Conservation (phyloP, 1,140 invertebrate species). For the Bathynomus jamesi region DNA sequence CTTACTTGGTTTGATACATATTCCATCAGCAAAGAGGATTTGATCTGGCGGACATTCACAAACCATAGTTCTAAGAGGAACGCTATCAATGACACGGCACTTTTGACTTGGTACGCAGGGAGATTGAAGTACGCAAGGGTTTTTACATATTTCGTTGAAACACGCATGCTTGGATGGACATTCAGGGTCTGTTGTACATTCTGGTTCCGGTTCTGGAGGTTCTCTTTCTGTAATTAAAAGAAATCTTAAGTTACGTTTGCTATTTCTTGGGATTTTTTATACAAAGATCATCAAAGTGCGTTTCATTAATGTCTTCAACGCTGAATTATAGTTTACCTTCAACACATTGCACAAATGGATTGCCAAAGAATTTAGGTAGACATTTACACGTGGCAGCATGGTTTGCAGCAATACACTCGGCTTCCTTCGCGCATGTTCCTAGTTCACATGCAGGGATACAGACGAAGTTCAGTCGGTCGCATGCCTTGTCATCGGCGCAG, state of each 20-base stretch:
- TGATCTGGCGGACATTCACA: slow-evolving; percentile 40
- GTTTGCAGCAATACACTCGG: slow-evolving; percentile 60
- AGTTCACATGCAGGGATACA: slow-evolving; percentile 69
- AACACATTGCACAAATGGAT: slow-evolving; percentile 66
- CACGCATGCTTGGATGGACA: slow-evolving; percentile 65
- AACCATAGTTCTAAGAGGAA: slow-evolving; percentile 39
- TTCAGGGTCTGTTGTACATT: slow-evolving; percentile 65
- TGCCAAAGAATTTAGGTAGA: slow-evolving; percentile 61
- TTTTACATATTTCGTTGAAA: slow-evolving; percentile 63
- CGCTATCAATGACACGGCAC: slow-evolving; percentile 39
- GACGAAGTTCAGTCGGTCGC: slow-evolving; percentile 71
- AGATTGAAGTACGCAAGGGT: slow-evolving; percentile 60
- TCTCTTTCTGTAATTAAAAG: slow-evolving; percentile 12
- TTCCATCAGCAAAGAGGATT: slow-evolving; percentile 59
- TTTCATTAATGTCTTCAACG: neutral
- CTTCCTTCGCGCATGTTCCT: slow-evolving; percentile 63
- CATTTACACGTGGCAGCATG: slow-evolving; percentile 74
- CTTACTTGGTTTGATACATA: slow-evolving; percentile 61
- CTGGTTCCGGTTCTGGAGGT: slow-evolving; percentile 38
- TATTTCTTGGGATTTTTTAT: neutral
- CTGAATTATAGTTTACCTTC: slow-evolving; percentile 28
- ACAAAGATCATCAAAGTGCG: neutral
- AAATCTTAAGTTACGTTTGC: neutral
- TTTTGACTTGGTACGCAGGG: slow-evolving; percentile 63
- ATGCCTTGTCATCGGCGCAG: slow-evolving; percentile 74